Conservation (phyloP, 2,888 invertebrate genomes). For the Drosophila nr. perissopoda region DNA sequence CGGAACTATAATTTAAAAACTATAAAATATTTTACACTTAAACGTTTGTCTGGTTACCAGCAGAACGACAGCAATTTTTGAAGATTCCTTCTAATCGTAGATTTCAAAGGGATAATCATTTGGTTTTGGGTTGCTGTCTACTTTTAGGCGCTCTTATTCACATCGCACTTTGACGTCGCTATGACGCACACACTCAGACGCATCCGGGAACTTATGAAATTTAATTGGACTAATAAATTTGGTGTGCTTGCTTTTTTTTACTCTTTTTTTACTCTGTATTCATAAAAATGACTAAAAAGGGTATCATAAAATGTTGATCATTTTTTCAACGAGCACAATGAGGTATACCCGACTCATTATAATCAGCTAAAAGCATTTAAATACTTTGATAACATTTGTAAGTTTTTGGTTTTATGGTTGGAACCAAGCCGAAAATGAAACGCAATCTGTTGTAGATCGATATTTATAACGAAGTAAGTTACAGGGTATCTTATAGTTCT, state of each 20-base stretch:
- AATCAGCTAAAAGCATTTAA: neutral
- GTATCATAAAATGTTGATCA: constrained; percentile 3
- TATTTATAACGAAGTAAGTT: neutral
- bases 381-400: neutral
- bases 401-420: neutral
- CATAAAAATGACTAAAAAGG: constrained; percentile 23
- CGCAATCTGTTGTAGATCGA: neutral
- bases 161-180: constrained; percentile 46
- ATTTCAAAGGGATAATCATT: constrained; percentile 39
- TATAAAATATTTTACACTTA: neutral
- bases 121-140: constrained; percentile 32
- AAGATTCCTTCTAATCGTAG: constrained; percentile 17
- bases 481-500: constrained; percentile 26
- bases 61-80: constrained; percentile 11
- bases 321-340: neutral
- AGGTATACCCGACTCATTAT: neutral
- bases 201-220: constrained; percentile 67
- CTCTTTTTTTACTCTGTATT: constrained; percentile 43
- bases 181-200: constrained; percentile 46
- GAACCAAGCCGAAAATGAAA: neutral
- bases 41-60: neutral
- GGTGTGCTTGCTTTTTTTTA: constrained; percentile 34
- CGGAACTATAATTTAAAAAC: neutral
- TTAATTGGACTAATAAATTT: constrained; percentile 78
- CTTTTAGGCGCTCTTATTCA: constrained; percentile 61